These are phyloP conservation scores for Anguilla rostrata DNA, from an alignment of 2,113 vertebrate genomes.

Conservation along the genomic window DNA sequence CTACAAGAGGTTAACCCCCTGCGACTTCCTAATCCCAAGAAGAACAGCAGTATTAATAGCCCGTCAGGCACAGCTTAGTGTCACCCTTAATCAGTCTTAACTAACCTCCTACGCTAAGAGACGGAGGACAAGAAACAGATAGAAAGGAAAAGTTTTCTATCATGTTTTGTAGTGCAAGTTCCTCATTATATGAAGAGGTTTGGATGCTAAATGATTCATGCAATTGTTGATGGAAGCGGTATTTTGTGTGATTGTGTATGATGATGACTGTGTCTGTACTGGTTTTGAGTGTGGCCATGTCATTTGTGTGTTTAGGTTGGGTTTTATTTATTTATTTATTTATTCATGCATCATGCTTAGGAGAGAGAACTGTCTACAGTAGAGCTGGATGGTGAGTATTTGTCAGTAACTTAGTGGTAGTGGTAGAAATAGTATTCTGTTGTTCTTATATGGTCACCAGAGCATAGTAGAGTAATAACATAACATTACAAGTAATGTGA, in stretches of 20 bases:
- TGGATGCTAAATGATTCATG: neutral
- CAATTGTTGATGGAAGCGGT: neutral
- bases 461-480: neutral
- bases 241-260: neutral
- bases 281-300: too few relatives aligned
- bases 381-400: conserved; percentile 71
- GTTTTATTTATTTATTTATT: conserved; percentile 10
- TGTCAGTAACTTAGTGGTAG: neutral
- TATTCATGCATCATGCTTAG: conserved; percentile 43
- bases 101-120: neutral
- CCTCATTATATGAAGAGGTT: neutral
- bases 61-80: conserved; percentile 44
- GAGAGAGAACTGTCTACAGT: conserved; percentile 70
- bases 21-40: conserved; percentile 12
- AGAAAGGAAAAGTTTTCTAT: neutral
- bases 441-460: neutral
- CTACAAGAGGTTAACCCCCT: neutral
- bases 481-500: too few relatives aligned
- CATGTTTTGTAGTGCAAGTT: neutral
- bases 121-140: neutral
- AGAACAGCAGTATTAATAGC: conserved; percentile 27
- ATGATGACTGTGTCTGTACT: neutral
- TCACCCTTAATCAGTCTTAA: conserved; percentile 51
- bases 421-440: neutral
- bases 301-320: too few relatives aligned